Conservation (phyloP, 2,888 invertebrate species). For the Rhopalosiphum nymphaeae region DNA sequence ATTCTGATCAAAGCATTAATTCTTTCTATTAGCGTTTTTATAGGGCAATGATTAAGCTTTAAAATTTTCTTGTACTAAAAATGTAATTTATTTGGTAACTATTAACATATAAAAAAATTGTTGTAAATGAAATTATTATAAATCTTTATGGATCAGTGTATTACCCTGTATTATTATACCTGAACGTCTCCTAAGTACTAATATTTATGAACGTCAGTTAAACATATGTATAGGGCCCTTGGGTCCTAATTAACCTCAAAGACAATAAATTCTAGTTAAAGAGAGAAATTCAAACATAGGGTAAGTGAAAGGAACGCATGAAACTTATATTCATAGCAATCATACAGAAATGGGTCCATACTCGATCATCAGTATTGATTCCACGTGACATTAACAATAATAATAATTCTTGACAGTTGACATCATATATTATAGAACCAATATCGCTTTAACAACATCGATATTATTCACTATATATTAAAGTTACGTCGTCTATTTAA, state of each 20-base stretch:
- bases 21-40: neutral
- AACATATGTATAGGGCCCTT: constrained; percentile 38
- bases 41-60: neutral
- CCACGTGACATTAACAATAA: neutral
- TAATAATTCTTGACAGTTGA: neutral
- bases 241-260: constrained; percentile 44
- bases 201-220: constrained; percentile 53
- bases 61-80: neutral
- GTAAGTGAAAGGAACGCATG: neutral
- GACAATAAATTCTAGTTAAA: constrained; percentile 39
- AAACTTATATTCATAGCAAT: neutral
- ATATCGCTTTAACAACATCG: neutral
- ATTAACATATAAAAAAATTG: neutral
- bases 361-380: neutral
- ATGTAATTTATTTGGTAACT: neutral
- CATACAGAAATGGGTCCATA: neutral
- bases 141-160: neutral
- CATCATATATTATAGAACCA: neutral
- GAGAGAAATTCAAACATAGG: neutral
- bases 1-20: neutral
- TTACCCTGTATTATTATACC: neutral
- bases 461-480: neutral
- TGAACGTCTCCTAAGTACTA: neutral
- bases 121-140: neutral
- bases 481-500: neutral